Evolutionary conservation across 1,140 invertebrate genomes (phyloP).

Genomic region (Pantala flavescens): DNA sequence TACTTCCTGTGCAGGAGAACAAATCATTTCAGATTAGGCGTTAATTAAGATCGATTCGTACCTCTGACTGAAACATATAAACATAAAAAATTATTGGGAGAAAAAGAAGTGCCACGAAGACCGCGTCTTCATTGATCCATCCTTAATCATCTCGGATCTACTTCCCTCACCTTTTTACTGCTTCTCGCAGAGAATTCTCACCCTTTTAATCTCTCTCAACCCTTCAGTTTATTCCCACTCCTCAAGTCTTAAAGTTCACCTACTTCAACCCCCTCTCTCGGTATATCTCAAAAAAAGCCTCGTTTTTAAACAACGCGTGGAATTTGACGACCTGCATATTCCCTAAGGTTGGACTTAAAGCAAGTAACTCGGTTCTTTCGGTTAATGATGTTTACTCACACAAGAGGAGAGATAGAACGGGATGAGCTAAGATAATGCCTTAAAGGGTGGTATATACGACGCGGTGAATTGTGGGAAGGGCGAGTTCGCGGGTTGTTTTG

Average conservation of each 20-base stretch:
- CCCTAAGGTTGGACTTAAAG: not conserved
- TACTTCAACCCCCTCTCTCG: not conserved
- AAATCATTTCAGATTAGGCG: too few relatives aligned
- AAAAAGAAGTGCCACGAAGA: too few relatives aligned
- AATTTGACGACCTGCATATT: not conserved
- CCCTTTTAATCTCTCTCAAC: slow-evolving; percentile 5
- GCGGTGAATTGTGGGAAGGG: not conserved
- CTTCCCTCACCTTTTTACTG: not conserved
- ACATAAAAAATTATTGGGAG: too few relatives aligned
- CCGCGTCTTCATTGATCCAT: too few relatives aligned
- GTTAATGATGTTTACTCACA: not conserved
- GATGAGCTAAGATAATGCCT: not conserved
- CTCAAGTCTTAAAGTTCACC: not conserved
- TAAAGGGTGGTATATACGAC: not conserved
- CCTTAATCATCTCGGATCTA: not conserved
- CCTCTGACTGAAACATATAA: too few relatives aligned
- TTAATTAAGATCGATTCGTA: too few relatives aligned
- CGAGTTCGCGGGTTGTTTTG: too few relatives aligned
- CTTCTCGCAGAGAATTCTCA: not conserved
- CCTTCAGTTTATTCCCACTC: not conserved
- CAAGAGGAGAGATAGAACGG: not conserved
- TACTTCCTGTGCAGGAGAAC: too few relatives aligned
- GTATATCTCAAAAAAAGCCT: not conserved
- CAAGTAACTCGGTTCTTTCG: not conserved
- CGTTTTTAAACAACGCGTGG: not conserved